Percentiles rank a stretch among this genome's conserved stretches.
Evolutionary conservation across 2,888 invertebrate species (phyloP).

Genomic region (Ariolimax columbianus): DNA sequence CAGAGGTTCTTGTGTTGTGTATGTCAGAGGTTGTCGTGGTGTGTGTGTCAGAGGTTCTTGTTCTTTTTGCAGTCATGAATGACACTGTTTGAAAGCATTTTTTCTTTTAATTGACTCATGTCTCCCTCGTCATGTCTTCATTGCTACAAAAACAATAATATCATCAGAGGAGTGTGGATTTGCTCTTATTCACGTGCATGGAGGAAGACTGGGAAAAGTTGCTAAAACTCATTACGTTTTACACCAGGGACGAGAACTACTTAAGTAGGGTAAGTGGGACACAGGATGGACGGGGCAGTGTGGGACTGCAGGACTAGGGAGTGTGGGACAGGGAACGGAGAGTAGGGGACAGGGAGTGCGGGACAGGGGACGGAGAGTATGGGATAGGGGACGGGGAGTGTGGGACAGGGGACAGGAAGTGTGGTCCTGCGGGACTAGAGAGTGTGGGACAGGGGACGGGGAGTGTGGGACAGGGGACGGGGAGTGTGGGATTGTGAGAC

Average conservation of each 20-base stretch:
- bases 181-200: slow-evolving; percentile 60
- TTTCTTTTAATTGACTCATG: no score
- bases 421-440: no score
- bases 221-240: slow-evolving; percentile 62
- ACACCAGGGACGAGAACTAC: slow-evolving; percentile 61
- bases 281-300: background rate
- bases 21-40: no score
- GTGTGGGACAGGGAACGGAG: background rate
- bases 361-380: background rate
- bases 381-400: background rate
- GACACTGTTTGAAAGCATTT: no score
- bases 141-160: no score
- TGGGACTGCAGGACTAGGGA: background rate
- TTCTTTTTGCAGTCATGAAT: no score
- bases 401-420: background rate
- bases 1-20: no score
- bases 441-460: no score
- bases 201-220: slow-evolving; percentile 65
- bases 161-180: slow-evolving; percentile 55
- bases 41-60: no score
- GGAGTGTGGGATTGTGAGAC: background rate
- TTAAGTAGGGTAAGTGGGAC: slow-evolving; percentile 59
- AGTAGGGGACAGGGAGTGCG: background rate
- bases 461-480: no score
- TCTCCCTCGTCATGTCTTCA: background rate